Base-by-base conservation (phyloP, 2,888 invertebrate genomes). In the Mantis religiosa region DNA sequence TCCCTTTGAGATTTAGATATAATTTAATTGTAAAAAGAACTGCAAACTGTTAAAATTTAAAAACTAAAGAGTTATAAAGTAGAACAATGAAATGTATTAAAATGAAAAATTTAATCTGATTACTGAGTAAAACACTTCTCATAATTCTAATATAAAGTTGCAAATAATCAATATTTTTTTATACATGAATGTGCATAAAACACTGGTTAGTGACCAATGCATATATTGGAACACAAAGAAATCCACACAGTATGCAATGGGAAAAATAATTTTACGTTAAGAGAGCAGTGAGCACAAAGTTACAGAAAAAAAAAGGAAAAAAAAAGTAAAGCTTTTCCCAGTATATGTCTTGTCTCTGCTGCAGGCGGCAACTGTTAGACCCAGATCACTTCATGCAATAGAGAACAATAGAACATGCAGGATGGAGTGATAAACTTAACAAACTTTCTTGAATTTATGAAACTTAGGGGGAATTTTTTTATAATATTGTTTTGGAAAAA, bases 351-450 rank as follows among this genome's bases (percentile, higher is more conserved):
- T 89, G 85, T 41, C 81, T 94, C 94, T 95, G 95, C 95, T 95
- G 95, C 95, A 95, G 95, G 95, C 95, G 95, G 95, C 94, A 94
- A 94, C 95, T 95, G 94, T 93, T 91, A 92, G 91, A 93, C 92
- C 91, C 92, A 91, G 91, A 93, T 93, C 83, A 88, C 88, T 90
- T 89, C 93, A 90, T 90, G 94, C 94, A 94, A 94, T 94, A 94
- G 93, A 93, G 34, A 91, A 91, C 91, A 91, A 86, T 83, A 84
- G 84, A 54, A 71, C 30, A 28, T 34, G 83, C 30, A 27, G 83
- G 83, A 27, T 30, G 83, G 30, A 8, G n/a, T 83, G 25, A 30
- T 28, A n/a, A 83, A 30, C 20, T 83, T 83, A 83, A 30, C 8
- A 83, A 83, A 28, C 83, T 30, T 28, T 9, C 27, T 30, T 20